Percentiles rank a stretch among this genome's conserved stretches.
Conservation (phyloP, 2,797 vertebrate species). For the Notoglanidium macrostoma region DNA sequence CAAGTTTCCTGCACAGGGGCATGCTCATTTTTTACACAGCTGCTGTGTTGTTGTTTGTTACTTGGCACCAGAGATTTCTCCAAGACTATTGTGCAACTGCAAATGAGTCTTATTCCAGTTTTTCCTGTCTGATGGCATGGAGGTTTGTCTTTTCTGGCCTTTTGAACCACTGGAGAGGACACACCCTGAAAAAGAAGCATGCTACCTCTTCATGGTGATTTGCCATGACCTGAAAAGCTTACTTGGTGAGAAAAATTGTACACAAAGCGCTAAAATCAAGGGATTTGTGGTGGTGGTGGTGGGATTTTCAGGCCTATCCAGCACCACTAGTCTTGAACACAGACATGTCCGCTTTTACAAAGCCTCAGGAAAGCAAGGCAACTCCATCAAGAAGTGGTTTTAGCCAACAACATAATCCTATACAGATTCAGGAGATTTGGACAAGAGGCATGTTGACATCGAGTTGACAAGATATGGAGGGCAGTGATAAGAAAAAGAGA, state of each 20-base stretch:
- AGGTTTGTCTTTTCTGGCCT: conserved; percentile 74
- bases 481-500: neutral
- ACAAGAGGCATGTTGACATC: neutral
- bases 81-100: conserved; percentile 71
- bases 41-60: conserved; percentile 32
- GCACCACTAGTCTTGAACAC: neutral
- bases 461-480: neutral
- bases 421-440: neutral
- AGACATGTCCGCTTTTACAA: neutral
- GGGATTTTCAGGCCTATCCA: neutral
- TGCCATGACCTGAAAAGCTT: neutral
- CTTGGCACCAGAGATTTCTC: conserved; percentile 66
- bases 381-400: neutral
- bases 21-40: neutral
- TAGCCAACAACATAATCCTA: neutral
- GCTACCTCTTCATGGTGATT: conserved; percentile 10
- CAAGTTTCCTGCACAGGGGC: neutral
- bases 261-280: neutral
- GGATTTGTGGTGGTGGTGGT: too few species aligned
- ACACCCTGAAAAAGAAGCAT: conserved; percentile 51
- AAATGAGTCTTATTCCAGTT: conserved; percentile 76
- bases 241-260: neutral
- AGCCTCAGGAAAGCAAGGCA: neutral
- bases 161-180: conserved; percentile 55
- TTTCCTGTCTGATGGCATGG: conserved; percentile 76